These are phyloP conservation scores for Trinorchestia longiramus DNA, from an alignment of 1,140 invertebrate species.

Conservation along the genomic window DNA sequence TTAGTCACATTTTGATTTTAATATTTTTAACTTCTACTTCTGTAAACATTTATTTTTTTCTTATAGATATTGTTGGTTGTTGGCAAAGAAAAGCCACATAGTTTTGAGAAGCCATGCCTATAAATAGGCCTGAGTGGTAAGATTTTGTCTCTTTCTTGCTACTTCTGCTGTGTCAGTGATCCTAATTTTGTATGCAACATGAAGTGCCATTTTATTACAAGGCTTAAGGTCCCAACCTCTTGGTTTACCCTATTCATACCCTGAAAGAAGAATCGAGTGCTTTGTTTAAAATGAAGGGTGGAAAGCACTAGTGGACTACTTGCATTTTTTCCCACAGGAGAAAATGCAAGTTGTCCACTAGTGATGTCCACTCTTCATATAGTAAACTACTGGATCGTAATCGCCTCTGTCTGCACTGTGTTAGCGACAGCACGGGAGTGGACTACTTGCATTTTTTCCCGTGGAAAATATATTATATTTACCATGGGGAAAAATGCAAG, in stretches of 20 bases:
- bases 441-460: too few species aligned
- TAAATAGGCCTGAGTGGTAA: background rate
- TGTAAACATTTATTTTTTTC: background rate
- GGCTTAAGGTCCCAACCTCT: background rate
- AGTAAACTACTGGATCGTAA: too few species aligned
- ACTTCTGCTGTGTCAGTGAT: background rate
- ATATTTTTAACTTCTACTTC: background rate
- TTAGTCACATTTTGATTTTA: background rate
- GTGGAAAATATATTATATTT: too few species aligned
- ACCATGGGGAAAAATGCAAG: too few species aligned
- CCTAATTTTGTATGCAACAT: background rate
- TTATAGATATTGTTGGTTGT: background rate
- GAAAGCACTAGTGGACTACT: too few species aligned
- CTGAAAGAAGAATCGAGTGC: background rate
- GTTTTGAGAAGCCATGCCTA: background rate
- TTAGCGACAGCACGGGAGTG: too few species aligned
- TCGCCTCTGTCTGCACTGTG: too few species aligned
- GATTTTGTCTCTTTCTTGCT: background rate
- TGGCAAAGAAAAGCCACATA: background rate
- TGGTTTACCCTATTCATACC: background rate
- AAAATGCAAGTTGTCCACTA: too few species aligned
- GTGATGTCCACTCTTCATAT: too few species aligned
- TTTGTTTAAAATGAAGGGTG: background rate
- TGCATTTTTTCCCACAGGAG: too few species aligned
- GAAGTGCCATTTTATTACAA: background rate